Conservation (phyloP, 2,113 vertebrate species). For the Mobula hypostoma region DNA sequence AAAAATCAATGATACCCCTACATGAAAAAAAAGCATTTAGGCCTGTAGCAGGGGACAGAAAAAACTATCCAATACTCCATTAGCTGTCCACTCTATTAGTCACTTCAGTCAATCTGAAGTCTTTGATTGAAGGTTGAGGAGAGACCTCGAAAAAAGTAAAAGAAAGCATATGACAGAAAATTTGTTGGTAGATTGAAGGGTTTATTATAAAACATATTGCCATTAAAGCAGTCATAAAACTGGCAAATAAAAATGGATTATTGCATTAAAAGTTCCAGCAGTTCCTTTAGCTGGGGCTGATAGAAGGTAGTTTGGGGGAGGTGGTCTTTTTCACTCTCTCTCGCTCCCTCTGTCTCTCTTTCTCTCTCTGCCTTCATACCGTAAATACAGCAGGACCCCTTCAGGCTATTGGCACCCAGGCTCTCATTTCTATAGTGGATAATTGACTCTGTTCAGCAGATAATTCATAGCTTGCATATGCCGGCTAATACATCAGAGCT, state of each 20-base stretch:
- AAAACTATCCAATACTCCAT: conserved; percentile 69
- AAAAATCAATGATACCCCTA: conserved; percentile 66
- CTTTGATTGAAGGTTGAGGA: conserved; percentile 61
- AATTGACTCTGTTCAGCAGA: conserved; percentile 98
- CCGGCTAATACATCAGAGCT: conserved; percentile 87
- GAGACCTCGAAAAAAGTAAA: conserved; percentile 55
- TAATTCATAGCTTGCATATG: conserved; percentile 99
- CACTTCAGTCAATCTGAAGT: conserved; percentile 63
- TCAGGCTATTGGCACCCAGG: conserved; percentile 82
- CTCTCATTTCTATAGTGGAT: conserved; percentile 95
- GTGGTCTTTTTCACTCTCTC: conserved; percentile 42
- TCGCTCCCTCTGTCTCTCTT: conserved; percentile 43
- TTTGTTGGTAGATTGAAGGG: conserved; percentile 55
- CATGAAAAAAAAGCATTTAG: conserved; percentile 64
- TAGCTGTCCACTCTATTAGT: conserved; percentile 73
- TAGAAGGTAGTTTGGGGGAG: conserved; percentile 28
- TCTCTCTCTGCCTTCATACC: conserved; percentile 75
- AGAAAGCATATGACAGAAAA: conserved; percentile 50
- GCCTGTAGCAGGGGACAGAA: conserved; percentile 61
- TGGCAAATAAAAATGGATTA: conserved; percentile 64
- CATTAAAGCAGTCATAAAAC: conserved; percentile 52
- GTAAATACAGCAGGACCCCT: conserved; percentile 82
- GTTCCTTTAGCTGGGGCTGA: conserved; percentile 46
- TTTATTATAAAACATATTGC: conserved; percentile 50
- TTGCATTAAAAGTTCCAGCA: conserved; percentile 56